Evolutionary conservation across 2,113 vertebrate species (phyloP), one percentile per base, ranked within the genome.

Genomic region (Anolis sagrei): DNA sequence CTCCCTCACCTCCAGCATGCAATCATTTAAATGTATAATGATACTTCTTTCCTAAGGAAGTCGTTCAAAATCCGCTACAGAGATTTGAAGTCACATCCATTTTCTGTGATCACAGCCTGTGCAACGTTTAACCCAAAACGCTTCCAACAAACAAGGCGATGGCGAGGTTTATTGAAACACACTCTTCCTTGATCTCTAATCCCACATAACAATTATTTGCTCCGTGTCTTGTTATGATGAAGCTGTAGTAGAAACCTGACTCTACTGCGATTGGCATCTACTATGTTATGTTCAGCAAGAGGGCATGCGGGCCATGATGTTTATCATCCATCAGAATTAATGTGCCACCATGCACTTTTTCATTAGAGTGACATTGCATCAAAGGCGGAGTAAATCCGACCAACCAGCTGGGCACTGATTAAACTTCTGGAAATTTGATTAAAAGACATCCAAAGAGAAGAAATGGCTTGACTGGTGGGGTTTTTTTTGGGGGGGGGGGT

Each of bases 251-350:
- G n/a, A 58, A 66, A 0, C 77, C 3, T 6, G 83, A 0, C 27
- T 1, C 87, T 88, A 91, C 79, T 90, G 89, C 89, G 92, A 92
- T 89, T 54, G 75, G 23, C 66, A 2, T 29, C 39, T 34, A 84
- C 72, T 82, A 39, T 78, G 83, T 64, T 36, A 89, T 83, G 91
- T 51, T 77, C n/a, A 11, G 64, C 36, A 76, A 73, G 36, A 48
- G 21, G 32, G 2, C 70, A 2, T 3, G 13, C 7, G 39, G 18
- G 34, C 85, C 77, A 76, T 92, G 90, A 94, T 92, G 87, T 94
- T 93, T 94, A 95, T 95, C 89, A 49, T 75, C 86, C 77, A 73
- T 81, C 51, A 81, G 88, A 95, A 95, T 94, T 95, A 93, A 94
- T 93, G 88, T 89, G 69, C 69, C 84, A 1, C 66, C 48, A 48